Evolutionary conservation across 2,113 vertebrate genomes (phyloP).

Genomic region (Theristicus caerulescens): DNA sequence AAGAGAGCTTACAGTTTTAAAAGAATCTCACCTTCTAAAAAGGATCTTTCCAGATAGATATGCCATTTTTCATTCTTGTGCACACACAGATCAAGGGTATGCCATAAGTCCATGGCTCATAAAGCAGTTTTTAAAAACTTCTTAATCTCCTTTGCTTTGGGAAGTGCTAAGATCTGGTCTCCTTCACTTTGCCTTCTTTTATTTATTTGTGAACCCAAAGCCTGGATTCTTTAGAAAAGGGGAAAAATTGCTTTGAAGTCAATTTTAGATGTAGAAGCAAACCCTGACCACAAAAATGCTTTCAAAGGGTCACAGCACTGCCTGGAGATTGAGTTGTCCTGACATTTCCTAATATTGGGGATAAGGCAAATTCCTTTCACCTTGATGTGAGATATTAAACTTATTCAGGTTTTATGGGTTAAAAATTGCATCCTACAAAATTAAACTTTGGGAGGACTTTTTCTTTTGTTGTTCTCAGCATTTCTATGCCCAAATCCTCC

Average conservation of each 20-base stretch:
- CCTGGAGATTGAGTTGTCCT: background rate
- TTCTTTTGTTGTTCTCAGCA: background rate
- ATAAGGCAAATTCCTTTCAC: background rate
- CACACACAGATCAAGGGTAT: background rate
- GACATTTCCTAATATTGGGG: background rate
- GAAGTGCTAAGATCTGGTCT: background rate
- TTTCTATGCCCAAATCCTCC: background rate
- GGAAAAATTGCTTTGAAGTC: background rate
- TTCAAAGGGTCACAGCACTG: constrained; percentile 9
- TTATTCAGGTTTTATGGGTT: background rate
- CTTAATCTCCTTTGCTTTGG: background rate
- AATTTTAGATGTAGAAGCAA: constrained; percentile 8
- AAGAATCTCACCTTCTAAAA: background rate
- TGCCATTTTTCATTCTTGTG: background rate
- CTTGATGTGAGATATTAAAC: background rate
- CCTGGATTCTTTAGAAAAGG: background rate
- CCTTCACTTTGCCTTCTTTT: background rate
- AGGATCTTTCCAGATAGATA: background rate
- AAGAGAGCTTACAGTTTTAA: background rate
- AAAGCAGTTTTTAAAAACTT: background rate
- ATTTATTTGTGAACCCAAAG: background rate
- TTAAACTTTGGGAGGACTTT: background rate
- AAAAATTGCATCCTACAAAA: background rate
- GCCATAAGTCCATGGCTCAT: background rate
- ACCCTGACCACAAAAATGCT: constrained; percentile 27